These are phyloP conservation scores for Ctenopoma kingsleyae DNA, from an alignment of 2,797 vertebrate genomes.

Conservation along the genomic window DNA sequence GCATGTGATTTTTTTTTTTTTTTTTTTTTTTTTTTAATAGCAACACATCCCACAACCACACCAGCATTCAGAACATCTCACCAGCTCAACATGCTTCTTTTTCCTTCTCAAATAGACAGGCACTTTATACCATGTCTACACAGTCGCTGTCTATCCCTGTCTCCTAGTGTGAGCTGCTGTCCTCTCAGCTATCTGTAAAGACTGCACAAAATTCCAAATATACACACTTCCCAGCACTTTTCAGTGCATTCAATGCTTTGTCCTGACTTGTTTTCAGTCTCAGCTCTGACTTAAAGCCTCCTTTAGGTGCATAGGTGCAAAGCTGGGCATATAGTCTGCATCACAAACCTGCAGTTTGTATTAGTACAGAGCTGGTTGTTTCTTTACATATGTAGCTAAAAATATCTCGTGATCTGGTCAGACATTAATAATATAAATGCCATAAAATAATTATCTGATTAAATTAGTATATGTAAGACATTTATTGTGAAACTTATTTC, in stretches of 20 bases:
- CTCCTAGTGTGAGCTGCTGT: slow-evolving; percentile 48
- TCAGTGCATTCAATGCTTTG: slow-evolving; percentile 19
- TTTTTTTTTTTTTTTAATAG: slow-evolving; percentile 8
- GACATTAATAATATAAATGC: not conserved
- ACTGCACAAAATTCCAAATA: slow-evolving; percentile 34
- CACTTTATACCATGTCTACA: slow-evolving; percentile 44
- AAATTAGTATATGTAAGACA: not conserved
- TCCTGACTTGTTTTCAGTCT: slow-evolving; percentile 58
- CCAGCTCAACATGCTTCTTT: slow-evolving; percentile 33
- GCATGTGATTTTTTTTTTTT: slow-evolving; percentile 6
- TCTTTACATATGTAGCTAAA: not conserved
- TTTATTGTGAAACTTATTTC: not conserved
- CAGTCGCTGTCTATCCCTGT: slow-evolving; percentile 30
- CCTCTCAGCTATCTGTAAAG: slow-evolving; percentile 42
- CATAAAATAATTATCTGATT: not conserved
- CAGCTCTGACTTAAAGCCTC: slow-evolving; percentile 46
- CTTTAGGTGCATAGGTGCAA: slow-evolving; percentile 8
- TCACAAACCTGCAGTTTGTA: slow-evolving; percentile 4
- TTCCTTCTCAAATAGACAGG: slow-evolving; percentile 24
- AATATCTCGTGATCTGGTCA: not conserved
- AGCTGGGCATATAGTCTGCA: not conserved
- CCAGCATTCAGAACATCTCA: slow-evolving; percentile 34
- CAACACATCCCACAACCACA: slow-evolving; percentile 30
- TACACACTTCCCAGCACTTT: slow-evolving; percentile 17
- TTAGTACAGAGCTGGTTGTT: not conserved